phyloP scores from a whole-genome alignment of 2,888 invertebrate genomes.

The Labia minor region DNA sequence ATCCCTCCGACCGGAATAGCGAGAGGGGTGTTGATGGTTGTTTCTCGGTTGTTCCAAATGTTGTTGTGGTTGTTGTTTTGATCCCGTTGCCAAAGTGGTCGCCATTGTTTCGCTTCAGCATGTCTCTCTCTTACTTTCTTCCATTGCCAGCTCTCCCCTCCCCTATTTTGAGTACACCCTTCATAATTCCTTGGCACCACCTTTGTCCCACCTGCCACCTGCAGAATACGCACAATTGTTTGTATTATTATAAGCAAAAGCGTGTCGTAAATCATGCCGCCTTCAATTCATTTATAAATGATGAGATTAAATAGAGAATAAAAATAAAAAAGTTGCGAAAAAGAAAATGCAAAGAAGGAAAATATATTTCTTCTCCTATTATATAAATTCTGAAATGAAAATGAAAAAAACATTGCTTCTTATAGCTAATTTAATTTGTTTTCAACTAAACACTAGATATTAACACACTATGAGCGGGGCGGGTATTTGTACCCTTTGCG shows the following conservation, averaged over 20 bases:
- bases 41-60: not conserved
- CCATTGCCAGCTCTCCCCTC: not conserved
- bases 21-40: not conserved
- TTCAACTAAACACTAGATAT: too few species aligned
- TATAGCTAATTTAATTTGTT: too few species aligned
- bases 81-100: not conserved
- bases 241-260: slow-evolving; percentile 7
- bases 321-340: not conserved
- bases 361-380: too few species aligned
- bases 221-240: not conserved
- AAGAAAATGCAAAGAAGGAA: not conserved
- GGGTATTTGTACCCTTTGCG: too few species aligned
- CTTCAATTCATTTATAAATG: not conserved
- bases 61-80: slow-evolving; percentile 8
- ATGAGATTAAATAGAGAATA: not conserved
- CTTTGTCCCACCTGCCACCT: slow-evolving; percentile 13
- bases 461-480: too few species aligned
- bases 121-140: not conserved
- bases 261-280: slow-evolving; percentile 1
- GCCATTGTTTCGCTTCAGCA: not conserved
- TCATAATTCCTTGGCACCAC: slow-evolving; percentile 7
- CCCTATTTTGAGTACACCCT: not conserved
- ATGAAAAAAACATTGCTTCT: too few species aligned
- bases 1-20: not conserved
- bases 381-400: too few species aligned